Percentiles rank a stretch among this genome's conserved stretches.
Conservation (phyloP, 2,113 vertebrate genomes). For the Ploceus nigricollis region DNA sequence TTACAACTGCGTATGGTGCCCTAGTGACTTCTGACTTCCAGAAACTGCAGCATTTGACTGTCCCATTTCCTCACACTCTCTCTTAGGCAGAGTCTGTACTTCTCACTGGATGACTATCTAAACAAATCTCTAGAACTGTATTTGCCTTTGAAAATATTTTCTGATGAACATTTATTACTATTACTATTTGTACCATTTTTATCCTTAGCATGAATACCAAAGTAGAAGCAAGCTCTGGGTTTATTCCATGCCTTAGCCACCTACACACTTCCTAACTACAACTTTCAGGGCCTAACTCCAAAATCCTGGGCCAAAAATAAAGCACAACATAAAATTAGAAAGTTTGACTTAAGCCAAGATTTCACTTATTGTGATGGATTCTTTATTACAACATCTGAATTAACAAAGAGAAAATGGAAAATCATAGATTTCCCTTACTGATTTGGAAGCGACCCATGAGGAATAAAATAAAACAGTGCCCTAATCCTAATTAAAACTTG, state of each 20-base stretch:
- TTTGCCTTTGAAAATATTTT: not conserved
- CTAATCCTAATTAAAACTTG: not conserved
- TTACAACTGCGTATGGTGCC: not conserved
- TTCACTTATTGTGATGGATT: not conserved
- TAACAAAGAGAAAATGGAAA: not conserved
- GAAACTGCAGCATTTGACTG: not conserved
- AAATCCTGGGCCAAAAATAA: not conserved
- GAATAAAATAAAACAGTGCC: not conserved
- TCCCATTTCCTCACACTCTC: not conserved
- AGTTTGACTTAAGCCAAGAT: not conserved
- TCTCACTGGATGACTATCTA: not conserved
- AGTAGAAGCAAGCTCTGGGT: not conserved
- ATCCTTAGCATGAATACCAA: not conserved
- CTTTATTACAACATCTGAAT: not conserved
- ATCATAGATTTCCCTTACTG: not conserved
- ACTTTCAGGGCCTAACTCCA: not conserved
- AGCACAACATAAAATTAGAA: not conserved
- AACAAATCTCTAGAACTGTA: not conserved
- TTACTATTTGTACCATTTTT: not conserved
- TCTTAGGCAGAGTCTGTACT: not conserved
- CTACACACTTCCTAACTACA: not conserved
- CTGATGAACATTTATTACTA: not conserved
- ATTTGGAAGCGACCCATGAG: fast-evolving
- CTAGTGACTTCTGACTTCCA: not conserved
- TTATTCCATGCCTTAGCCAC: not conserved